Evolutionary conservation across 1,140 invertebrate genomes (phyloP), one percentile per base, ranked within the genome.

Genomic region (Holotrichia oblita): DNA sequence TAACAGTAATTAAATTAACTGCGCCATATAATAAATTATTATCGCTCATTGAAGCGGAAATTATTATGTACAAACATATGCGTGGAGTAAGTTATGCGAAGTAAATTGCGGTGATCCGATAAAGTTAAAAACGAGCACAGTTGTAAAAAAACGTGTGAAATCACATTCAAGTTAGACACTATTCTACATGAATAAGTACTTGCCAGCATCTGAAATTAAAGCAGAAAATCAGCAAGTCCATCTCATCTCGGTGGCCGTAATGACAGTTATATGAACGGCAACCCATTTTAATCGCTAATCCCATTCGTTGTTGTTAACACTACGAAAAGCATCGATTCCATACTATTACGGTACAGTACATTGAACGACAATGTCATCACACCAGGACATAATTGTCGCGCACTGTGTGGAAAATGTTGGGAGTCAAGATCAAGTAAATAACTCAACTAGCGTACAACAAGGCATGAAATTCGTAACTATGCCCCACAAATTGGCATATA

Each of bases 151-250:
- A 14, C 10, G 61, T 27, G 24, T 69, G 20, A 27, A 69, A 8
- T 61, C 8, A 34, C 27, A 69, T 69, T 69, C 22, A 24, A 24
- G 22, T 69, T 69, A 22, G 61, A 7, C 27, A 69, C 22, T 69
- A 69, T 69, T 69, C 17, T 27, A 55, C 48, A 20, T 55, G 14
- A 17, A 17, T 55, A 69, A 17, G 48, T 55, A 69, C 61, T 69
- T 69, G 61, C 61, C 61, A 69, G 12, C 61, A 69, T 27, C 22
- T 69, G 61, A 20, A 69, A 69, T 69, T 69, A 69, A 69, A 69
- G 61, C 61, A 69, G 61, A 69, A 69, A 69, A 69, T 10, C 17
- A 69, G 14, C 61, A 69, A 27, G 20, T 69, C 61, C 61, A 69
- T 69, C 22, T 69, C 61, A 27, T 69, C 61, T 9, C 27, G 61